phyloP scores from a whole-genome alignment of 1,140 invertebrate genomes.

The Psix sp. region DNA sequence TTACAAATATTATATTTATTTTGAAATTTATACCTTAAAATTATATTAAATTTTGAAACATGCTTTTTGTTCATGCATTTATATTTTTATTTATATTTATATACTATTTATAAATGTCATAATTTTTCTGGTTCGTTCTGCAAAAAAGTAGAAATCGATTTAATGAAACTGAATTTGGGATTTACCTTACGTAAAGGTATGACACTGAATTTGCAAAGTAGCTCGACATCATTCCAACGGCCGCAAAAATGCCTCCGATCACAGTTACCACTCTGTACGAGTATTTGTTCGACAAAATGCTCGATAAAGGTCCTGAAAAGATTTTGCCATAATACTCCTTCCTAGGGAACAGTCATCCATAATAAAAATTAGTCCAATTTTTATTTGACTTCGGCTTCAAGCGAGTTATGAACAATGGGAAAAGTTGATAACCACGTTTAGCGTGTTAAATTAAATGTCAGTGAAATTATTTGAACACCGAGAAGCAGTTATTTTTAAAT shows the following conservation, averaged over 20 bases:
- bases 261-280: constrained; percentile 94
- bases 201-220: constrained; percentile 87
- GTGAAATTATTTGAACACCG: too few species aligned
- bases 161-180: neutral
- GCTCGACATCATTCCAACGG: constrained; percentile 90
- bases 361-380: constrained; percentile 48
- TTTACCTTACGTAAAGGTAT: constrained; percentile 88
- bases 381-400: constrained; percentile 10
- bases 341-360: constrained; percentile 53
- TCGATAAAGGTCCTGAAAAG: constrained; percentile 90
- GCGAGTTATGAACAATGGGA: constrained; percentile 39
- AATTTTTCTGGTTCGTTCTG: too few species aligned
- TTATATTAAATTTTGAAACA: too few species aligned
- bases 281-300: constrained; percentile 91
- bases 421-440: too few species aligned
- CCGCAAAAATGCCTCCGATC: constrained; percentile 88
- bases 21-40: too few species aligned
- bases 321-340: constrained; percentile 60
- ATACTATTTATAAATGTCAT: too few species aligned
- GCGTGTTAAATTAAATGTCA: too few species aligned
- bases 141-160: too few species aligned
- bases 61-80: too few species aligned
- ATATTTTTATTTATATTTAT: too few species aligned
- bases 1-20: too few species aligned
- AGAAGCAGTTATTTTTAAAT: too few species aligned